These are phyloP conservation scores for Eriosoma lanigerum DNA, from an alignment of 1,140 invertebrate species.

Conservation along the genomic window DNA sequence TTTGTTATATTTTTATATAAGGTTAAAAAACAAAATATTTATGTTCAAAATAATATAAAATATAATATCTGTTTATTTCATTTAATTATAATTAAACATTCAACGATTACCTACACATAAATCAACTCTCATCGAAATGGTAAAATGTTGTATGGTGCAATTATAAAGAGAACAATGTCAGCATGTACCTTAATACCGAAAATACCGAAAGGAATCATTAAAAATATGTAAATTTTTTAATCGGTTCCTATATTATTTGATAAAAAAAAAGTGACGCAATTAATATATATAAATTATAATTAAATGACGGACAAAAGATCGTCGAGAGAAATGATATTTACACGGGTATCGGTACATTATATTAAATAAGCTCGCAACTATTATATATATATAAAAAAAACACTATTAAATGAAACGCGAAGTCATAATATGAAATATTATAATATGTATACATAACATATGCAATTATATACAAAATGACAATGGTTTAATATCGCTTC, in stretches of 20 bases:
- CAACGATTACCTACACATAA: too few species aligned
- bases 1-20: too few species aligned
- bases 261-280: slow-evolving; percentile 9
- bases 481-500: neutral
- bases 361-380: neutral
- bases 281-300: slow-evolving; percentile 9
- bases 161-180: too few species aligned
- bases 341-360: neutral
- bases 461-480: neutral
- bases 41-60: too few species aligned
- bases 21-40: too few species aligned
- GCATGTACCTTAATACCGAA: neutral
- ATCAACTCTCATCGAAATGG: too few species aligned
- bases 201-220: neutral
- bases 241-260: neutral
- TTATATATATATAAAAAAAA: too few species aligned
- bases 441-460: neutral
- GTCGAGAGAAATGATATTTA: neutral
- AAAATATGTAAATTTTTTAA: neutral
- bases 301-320: neutral
- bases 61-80: too few species aligned
- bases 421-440: neutral
- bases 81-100: too few species aligned
- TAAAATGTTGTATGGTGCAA: too few species aligned
- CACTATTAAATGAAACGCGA: too few species aligned